Evolutionary conservation across 2,113 vertebrate species (phyloP), one percentile per base, ranked within the genome.

Genomic region (Gallinago undulata): DNA sequence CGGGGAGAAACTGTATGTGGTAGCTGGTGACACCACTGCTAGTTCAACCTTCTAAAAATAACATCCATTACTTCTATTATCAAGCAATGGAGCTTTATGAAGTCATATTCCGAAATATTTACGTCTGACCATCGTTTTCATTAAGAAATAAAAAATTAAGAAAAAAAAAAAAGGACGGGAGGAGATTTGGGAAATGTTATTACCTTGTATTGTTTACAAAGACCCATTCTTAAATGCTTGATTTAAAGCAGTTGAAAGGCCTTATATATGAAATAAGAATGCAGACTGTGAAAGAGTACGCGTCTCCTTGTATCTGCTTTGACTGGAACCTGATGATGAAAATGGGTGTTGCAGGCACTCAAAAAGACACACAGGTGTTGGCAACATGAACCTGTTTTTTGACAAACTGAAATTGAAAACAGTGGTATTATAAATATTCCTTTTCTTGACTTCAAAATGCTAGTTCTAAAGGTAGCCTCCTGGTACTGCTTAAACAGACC

Each of bases 1-100:
- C 37, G 13, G 33, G 24, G 10, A 87, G 18, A 84, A 48, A 37
- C 17, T 57, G 18, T 53, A 17, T 63, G 39, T 37, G 33, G 16
- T 50, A 63, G 21, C 43, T 81, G 27, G 13, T 53, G 48, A 72
- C 41, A 63, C 35, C 31, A 25, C 33, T 83, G 19, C 39, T 10
- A 33, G 8, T 68, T 78, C 48, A 57, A 11, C 57, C 24, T 81
- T 78, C n/a, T 37, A 25, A 63, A 59, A 69, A 37, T 78, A 22
- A 45, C n/a, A 47, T 68, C n/a, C 43, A 79, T 57, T 88, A 22
- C 70, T 97, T 76, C 30, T 89, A 13, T 62, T 89, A 94, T 50
- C 27, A 37, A 84, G 3, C 9, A 93, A 19, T 47, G 23, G 51
- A 66, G 18, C 51, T 69, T 66, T 76, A 8, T 45, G 21, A 81